phyloP scores from a whole-genome alignment of 2,113 vertebrate genomes.

The Passer domesticus region DNA sequence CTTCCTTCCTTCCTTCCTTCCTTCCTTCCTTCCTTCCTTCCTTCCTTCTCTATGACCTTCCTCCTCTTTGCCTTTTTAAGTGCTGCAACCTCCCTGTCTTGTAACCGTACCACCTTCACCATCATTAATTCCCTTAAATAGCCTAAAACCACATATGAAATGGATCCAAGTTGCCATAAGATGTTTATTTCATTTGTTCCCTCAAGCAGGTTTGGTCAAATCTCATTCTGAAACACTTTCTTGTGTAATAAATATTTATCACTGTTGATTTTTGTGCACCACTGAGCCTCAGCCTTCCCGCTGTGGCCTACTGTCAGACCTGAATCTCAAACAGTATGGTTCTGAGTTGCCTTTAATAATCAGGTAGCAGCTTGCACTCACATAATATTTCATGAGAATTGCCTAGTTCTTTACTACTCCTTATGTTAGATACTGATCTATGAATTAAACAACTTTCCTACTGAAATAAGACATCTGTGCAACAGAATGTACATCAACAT shows the following conservation, averaged over 20 bases:
- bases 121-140: background rate
- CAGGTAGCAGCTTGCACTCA: background rate
- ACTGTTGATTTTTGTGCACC: background rate
- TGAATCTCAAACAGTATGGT: background rate
- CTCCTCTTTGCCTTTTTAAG: background rate
- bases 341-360: background rate
- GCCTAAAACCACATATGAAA: background rate
- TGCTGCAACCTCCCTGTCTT: background rate
- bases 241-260: background rate
- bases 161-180: background rate
- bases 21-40: background rate
- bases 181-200: background rate
- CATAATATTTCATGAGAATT: background rate
- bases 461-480: background rate
- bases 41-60: background rate
- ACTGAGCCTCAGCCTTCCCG: background rate
- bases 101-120: background rate
- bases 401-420: background rate
- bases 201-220: background rate
- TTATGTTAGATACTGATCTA: background rate
- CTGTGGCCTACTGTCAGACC: background rate
- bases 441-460: background rate
- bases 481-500: background rate
- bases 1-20: background rate
- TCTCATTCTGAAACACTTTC: background rate